These are phyloP conservation scores for Rhyacophila evoluta DNA, from an alignment of 2,888 invertebrate genomes.

Conservation along the genomic window DNA sequence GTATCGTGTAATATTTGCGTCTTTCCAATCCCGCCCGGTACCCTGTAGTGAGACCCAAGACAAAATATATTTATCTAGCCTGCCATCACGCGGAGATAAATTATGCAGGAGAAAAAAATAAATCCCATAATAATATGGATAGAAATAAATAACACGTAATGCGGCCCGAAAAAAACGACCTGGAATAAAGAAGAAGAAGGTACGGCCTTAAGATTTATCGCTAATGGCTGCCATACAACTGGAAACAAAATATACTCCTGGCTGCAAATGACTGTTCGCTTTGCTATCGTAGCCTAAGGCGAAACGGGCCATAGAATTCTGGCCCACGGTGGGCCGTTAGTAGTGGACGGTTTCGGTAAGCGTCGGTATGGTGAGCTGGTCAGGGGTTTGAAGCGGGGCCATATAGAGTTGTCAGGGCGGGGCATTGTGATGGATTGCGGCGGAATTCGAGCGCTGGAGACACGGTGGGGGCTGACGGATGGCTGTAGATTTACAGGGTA, in stretches of 20 bases:
- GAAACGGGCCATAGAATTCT: constrained; percentile 56
- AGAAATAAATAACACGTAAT: constrained; percentile 52
- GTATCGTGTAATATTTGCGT: neutral
- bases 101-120: constrained; percentile 45
- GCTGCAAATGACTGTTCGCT: constrained; percentile 58
- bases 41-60: constrained; percentile 18
- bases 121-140: constrained; percentile 50
- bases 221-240: constrained; percentile 64
- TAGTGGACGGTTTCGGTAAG: constrained; percentile 55
- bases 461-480: constrained; percentile 61
- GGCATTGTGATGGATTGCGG: constrained; percentile 71
- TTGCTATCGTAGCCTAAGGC: constrained; percentile 46
- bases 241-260: constrained; percentile 64
- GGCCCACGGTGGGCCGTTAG: constrained; percentile 57
- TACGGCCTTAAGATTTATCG: constrained; percentile 60
- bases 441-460: constrained; percentile 63
- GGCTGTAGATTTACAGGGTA: constrained; percentile 57
- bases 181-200: constrained; percentile 48
- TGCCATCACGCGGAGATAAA: constrained; percentile 3
- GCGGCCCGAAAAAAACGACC: constrained; percentile 45
- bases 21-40: neutral
- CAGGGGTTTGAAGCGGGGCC: constrained; percentile 61
- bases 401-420: constrained; percentile 76
- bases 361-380: constrained; percentile 57
- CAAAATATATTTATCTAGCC: constrained; percentile 27